Percentiles rank a stretch among this genome's conserved stretches.
Conservation (phyloP, 2,888 invertebrate genomes). For the Perithous albicinctus region DNA sequence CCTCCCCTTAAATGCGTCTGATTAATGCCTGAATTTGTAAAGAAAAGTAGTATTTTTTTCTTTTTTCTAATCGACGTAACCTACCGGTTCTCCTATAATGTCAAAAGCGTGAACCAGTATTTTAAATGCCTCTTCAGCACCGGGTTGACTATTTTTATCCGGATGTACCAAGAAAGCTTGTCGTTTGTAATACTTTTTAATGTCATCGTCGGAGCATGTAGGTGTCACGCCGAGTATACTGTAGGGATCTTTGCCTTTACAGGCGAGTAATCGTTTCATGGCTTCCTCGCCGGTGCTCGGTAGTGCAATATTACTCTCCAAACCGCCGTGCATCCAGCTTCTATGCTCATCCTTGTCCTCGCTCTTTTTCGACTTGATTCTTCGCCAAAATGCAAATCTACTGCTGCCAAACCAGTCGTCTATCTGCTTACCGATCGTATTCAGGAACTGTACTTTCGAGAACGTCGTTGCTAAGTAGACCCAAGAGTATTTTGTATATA, state of each 20-base stretch:
- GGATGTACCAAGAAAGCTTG: constrained; percentile 98
- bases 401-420: constrained; percentile 87
- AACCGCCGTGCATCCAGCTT: constrained; percentile 85
- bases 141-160: constrained; percentile 97
- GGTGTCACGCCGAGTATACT: constrained; percentile 95
- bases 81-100: constrained; percentile 95
- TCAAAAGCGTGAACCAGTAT: constrained; percentile 98
- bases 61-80: constrained; percentile 74
- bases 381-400: constrained; percentile 87
- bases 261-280: constrained; percentile 95
- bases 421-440: constrained; percentile 83
- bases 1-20: no score
- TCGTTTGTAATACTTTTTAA: constrained; percentile 96
- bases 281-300: constrained; percentile 97
- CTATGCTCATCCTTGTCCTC: constrained; percentile 84
- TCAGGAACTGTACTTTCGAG: constrained; percentile 81
- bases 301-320: constrained; percentile 91
- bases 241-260: constrained; percentile 98
- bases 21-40: background rate
- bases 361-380: constrained; percentile 84
- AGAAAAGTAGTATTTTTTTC: background rate
- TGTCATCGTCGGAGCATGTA: constrained; percentile 96
- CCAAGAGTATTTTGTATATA: constrained; percentile 82
- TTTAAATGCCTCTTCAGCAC: constrained; percentile 98
- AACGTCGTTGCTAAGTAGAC: constrained; percentile 78